Evolutionary conservation across 2,113 vertebrate genomes (phyloP).

Genomic region (Strigops habroptila): DNA sequence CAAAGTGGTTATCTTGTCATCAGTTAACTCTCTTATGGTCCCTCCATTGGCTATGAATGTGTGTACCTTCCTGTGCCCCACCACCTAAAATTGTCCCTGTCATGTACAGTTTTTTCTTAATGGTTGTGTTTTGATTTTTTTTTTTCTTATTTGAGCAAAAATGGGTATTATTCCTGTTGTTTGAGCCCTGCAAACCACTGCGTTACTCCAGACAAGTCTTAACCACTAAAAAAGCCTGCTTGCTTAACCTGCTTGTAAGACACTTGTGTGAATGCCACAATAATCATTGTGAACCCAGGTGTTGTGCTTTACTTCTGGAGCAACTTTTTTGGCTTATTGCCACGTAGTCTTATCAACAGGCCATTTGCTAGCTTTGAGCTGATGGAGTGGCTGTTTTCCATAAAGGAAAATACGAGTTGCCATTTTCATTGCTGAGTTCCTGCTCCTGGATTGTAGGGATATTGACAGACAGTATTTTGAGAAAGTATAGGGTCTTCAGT

Average conservation of each 20-base stretch:
- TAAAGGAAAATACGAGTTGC: background rate
- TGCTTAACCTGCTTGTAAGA: background rate
- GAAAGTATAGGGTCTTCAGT: background rate
- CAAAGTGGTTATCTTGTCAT: background rate
- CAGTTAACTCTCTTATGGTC: background rate
- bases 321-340: background rate
- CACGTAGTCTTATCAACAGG: background rate
- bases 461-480: background rate
- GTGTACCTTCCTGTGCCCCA: background rate
- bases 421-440: background rate
- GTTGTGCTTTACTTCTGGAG: background rate
- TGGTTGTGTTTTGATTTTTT: background rate
- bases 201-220: background rate
- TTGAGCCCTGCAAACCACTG: background rate
- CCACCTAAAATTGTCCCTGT: background rate
- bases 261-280: background rate
- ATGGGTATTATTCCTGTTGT: background rate
- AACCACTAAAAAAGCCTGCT: background rate
- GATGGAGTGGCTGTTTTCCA: background rate
- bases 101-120: background rate
- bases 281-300: background rate
- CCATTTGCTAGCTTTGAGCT: background rate
- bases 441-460: background rate
- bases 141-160: background rate
- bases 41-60: rapidly evolving